Percentiles rank a stretch among this genome's conserved stretches.
Evolutionary conservation across 2,113 vertebrate species (phyloP).

Genomic region (chimpanzee (Pan troglodytes)): NHGRI_mPanTro3-v2.1_pri NC_072421.2:4152001-4152500

Average conservation of each 20-base stretch:
- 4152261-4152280: neutral
- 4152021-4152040: no score
- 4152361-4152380: neutral
- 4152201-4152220: neutral
- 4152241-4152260: no score
- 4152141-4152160: rapidly evolving
- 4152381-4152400: neutral
- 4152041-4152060: no score
- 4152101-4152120: no score
- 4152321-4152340: neutral
- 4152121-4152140: no score
- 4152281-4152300: neutral
- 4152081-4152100: no score
- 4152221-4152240: neutral
- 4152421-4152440: neutral
- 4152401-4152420: neutral
- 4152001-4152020: no score
- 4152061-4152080: no score
- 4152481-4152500: neutral
- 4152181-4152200: neutral
- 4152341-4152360: neutral
- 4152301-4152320: rapidly evolving
- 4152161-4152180: neutral
- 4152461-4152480: neutral
- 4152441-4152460: neutral